These are phyloP conservation scores for Myiozetetes cayanensis DNA, from an alignment of 2,113 vertebrate genomes.

Conservation along the genomic window DNA sequence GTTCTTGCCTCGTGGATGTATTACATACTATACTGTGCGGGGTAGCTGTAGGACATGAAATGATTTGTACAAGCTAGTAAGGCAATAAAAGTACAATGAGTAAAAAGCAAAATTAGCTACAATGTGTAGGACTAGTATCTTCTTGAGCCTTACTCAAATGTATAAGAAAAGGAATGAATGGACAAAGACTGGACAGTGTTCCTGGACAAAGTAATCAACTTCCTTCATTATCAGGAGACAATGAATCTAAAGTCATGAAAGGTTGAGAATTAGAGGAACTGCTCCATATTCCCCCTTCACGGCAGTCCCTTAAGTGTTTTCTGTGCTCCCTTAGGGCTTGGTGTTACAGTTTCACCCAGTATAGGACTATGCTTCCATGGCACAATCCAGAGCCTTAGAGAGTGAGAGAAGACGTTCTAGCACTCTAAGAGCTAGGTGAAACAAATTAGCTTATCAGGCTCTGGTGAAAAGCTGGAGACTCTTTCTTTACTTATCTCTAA, in stretches of 20 bases:
- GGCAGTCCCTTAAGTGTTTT: not conserved
- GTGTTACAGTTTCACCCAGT: not conserved
- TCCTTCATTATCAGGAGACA: not conserved
- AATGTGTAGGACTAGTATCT: not conserved
- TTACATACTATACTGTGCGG: not conserved
- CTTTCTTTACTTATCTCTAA: constrained; percentile 30
- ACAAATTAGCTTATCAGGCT: not conserved
- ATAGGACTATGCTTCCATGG: not conserved
- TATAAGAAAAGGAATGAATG: not conserved
- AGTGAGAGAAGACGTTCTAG: not conserved
- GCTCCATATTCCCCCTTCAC: not conserved
- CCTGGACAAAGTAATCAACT: not conserved
- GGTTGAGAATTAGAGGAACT: not conserved
- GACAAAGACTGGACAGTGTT: not conserved
- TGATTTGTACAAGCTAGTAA: not conserved
- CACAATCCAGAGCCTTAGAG: not conserved
- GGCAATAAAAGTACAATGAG: not conserved
- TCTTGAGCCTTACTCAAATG: not conserved
- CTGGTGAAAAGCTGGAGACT: not conserved
- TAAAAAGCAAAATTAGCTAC: not conserved
- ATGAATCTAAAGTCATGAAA: not conserved
- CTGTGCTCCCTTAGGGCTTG: not conserved
- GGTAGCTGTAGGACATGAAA: not conserved
- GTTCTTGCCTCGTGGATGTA: not conserved
- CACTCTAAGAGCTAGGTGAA: not conserved